Percentiles rank a stretch among this genome's conserved stretches.
These are phyloP conservation scores for Semnornis frantzii DNA, from an alignment of 2,113 vertebrate species.

Conservation along the genomic window DNA sequence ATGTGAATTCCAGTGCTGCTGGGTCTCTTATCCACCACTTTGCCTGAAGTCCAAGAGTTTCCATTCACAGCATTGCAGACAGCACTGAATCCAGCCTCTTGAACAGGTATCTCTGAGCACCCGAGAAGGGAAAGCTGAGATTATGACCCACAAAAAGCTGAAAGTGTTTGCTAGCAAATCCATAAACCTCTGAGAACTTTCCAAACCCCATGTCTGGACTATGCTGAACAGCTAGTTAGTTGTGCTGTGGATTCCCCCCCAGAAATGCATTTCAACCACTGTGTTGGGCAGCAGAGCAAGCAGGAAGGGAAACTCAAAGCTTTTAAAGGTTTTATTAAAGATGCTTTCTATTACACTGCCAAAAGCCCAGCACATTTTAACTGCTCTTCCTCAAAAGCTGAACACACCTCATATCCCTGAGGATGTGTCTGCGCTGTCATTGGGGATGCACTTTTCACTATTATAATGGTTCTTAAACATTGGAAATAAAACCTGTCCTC, in stretches of 20 bases:
- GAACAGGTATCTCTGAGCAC: not conserved
- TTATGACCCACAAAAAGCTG: not conserved
- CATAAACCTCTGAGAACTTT: not conserved
- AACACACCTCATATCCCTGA: not conserved
- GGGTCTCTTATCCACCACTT: not conserved
- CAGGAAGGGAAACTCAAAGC: not conserved
- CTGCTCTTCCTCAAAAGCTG: not conserved
- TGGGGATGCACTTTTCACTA: not conserved
- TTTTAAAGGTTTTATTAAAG: not conserved
- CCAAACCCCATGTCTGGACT: not conserved
- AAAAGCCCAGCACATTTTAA: not conserved
- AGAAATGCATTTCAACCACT: not conserved
- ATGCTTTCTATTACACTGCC: not conserved
- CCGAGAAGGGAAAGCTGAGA: not conserved
- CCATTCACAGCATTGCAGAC: not conserved
- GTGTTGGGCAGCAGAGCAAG: no score
- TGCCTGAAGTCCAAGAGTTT: accelerated
- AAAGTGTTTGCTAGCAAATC: not conserved
- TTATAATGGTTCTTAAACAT: not conserved
- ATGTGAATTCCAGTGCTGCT: not conserved
- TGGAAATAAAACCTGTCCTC: not conserved
- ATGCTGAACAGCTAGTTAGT: not conserved
- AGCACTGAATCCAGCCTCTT: not conserved
- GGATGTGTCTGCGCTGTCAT: not conserved
- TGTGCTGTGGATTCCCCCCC: not conserved